A percentile compares a stretch with the other conserved stretches of the same genome.
Evolutionary conservation across 2,113 vertebrate species (phyloP).

Genomic region (Thunnus thynnus): DNA sequence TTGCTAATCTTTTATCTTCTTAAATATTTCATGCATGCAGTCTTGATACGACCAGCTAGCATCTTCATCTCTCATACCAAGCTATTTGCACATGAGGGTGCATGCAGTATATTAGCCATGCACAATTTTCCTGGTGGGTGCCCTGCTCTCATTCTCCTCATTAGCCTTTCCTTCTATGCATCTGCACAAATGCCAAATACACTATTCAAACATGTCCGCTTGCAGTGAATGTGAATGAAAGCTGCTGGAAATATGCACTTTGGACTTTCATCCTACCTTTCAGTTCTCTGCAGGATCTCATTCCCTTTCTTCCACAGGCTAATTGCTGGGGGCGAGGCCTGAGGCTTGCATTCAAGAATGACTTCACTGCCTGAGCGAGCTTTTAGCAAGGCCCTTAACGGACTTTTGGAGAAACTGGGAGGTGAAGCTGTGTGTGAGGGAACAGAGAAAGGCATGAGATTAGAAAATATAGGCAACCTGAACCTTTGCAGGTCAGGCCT

Average conservation of each 20-base stretch:
- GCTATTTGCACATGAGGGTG: slow-evolving; percentile 40
- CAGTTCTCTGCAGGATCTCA: slow-evolving; percentile 87
- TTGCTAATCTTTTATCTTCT: slow-evolving; percentile 45
- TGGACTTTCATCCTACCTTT: slow-evolving; percentile 87
- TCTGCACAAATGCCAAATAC: slow-evolving; percentile 67
- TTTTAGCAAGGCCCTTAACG: slow-evolving; percentile 89
- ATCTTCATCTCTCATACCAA: slow-evolving; percentile 36
- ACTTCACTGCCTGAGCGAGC: slow-evolving; percentile 91
- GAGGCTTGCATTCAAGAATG: slow-evolving; percentile 93
- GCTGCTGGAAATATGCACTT: slow-evolving; percentile 46
- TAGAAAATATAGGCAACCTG: slow-evolving; percentile 21
- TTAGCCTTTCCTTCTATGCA: slow-evolving; percentile 68
- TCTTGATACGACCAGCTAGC: slow-evolving; percentile 27
- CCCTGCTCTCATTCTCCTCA: slow-evolving; percentile 44
- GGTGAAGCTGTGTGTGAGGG: slow-evolving; percentile 87
- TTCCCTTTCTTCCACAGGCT: slow-evolving; percentile 93
- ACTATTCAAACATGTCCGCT: slow-evolving; percentile 54
- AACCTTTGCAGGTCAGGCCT: slow-evolving; percentile 43
- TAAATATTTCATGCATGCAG: slow-evolving; percentile 42
- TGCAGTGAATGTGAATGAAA: slow-evolving; percentile 56
- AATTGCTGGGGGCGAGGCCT: slow-evolving; percentile 91
- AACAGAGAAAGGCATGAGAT: slow-evolving; percentile 43
- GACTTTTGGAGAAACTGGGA: slow-evolving; percentile 92
- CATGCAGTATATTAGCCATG: slow-evolving; percentile 37
- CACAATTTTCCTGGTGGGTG: slow-evolving; percentile 46